Conservation (phyloP, 1,140 invertebrate species). For the Zaprionus gabonicus region DNA sequence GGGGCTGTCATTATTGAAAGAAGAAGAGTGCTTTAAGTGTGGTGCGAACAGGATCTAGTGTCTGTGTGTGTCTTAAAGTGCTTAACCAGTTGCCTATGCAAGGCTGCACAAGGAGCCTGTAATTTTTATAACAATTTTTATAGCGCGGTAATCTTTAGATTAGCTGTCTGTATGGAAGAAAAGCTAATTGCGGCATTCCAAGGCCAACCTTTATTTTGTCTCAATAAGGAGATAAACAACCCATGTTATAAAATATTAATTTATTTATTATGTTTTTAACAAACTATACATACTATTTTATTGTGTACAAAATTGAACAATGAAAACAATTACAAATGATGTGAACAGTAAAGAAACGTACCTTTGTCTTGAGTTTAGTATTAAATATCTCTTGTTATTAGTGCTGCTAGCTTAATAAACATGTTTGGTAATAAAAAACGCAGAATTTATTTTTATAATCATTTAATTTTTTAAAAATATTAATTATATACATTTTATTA, state of each 20-base stretch:
- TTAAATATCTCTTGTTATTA: background rate
- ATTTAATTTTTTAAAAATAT: slow-evolving; percentile 33
- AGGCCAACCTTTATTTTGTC: too few species aligned
- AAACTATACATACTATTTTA: background rate
- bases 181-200: too few species aligned
- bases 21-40: too few species aligned
- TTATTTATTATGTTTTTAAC: background rate
- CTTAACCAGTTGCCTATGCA: too few species aligned
- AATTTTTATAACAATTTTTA: too few species aligned
- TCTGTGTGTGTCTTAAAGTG: too few species aligned
- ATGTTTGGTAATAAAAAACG: background rate
- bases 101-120: too few species aligned
- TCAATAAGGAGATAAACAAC: too few species aligned
- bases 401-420: background rate
- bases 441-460: slow-evolving; percentile 6
- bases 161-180: too few species aligned
- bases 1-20: too few species aligned
- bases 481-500: slow-evolving; percentile 34
- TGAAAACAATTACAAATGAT: background rate
- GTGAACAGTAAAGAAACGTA: background rate
- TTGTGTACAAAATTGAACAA: background rate
- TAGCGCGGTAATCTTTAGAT: too few species aligned
- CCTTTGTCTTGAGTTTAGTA: background rate
- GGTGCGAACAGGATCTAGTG: too few species aligned
- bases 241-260: background rate